Evolutionary conservation across 2,113 vertebrate species (phyloP), one percentile per base, ranked within the genome.

Genomic region (Leiothrix lutea): DNA sequence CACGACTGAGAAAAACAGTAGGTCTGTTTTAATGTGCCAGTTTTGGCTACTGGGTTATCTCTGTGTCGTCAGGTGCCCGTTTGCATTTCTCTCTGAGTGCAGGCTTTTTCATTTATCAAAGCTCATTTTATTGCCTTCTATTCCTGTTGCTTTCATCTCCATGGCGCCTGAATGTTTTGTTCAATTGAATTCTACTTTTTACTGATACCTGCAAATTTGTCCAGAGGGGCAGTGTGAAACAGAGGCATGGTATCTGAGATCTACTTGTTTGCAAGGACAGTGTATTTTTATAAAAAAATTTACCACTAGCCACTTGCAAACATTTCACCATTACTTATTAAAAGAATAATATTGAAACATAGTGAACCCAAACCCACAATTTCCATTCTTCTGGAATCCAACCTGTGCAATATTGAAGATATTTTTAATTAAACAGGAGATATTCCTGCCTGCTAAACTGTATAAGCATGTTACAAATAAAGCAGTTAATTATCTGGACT

Each of bases 101-200:
- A 87, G 70, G n/a, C 12, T 67, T 74, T 90, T 94, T 88, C 36
- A 48, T 79, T 85, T 91, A 89, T 56, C 77, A 60, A 79, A 88
- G 65, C 69, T 60, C 28, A 57, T 92, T 92, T 91, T 84, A 79
- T 67, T 91, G 61, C 80, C n/a, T 72, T 72, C 28, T 89, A 16
- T 67, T 91, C 64, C 48, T 81, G 40, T 69, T 81, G 70, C n/a
- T 91, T 88, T 95, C 47, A 65, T 87, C 78, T 56, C 77, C 81
- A 42, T 60, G 48, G 56, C 26, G 74, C 73, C 42, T 69, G 62
- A 92, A 86, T 21, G 20, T 71, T 91, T 71, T 72, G 36, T 94
- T 90, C 61, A 26, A 25, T 42, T 65, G 51, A 72, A 5, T 67
- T 88, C 57, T 86, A 48, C n/a, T 48, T 36, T 64, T 88, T 36